phyloP scores from a whole-genome alignment of 1,140 invertebrate genomes.

The Zaprionus ornatus region DNA sequence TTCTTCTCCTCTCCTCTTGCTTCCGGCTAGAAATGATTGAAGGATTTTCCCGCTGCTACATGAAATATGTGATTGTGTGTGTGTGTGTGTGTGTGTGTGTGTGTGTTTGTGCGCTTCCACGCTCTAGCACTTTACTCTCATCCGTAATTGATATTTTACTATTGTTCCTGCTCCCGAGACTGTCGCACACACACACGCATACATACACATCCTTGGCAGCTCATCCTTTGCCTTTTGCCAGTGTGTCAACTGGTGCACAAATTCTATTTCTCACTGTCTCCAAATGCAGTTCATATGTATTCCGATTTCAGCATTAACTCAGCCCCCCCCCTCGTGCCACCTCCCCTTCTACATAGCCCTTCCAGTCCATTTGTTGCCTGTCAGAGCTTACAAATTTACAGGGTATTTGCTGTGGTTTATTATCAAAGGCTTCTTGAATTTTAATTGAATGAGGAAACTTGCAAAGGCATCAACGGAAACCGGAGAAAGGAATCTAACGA shows the following conservation, averaged over 20 bases:
- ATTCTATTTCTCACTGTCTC: constrained; percentile 66
- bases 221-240: neutral
- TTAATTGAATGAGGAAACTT: constrained; percentile 28
- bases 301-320: constrained; percentile 16
- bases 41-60: constrained; percentile 58
- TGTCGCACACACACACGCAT: neutral
- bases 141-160: constrained; percentile 78
- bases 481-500: constrained; percentile 33
- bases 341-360: neutral
- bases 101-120: neutral
- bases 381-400: neutral
- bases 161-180: constrained; percentile 56
- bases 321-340: neutral
- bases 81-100: neutral
- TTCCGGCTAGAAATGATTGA: constrained; percentile 71
- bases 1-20: constrained; percentile 1
- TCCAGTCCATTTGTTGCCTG: constrained; percentile 7
- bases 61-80: constrained; percentile 1
- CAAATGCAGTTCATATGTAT: constrained; percentile 4
- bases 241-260: constrained; percentile 73
- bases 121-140: constrained; percentile 65
- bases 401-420: neutral
- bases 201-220: constrained; percentile 6
- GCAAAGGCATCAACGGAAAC: neutral
- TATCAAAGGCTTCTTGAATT: neutral